Conservation (phyloP, 2,888 invertebrate species). For the Elmis aenea region DNA sequence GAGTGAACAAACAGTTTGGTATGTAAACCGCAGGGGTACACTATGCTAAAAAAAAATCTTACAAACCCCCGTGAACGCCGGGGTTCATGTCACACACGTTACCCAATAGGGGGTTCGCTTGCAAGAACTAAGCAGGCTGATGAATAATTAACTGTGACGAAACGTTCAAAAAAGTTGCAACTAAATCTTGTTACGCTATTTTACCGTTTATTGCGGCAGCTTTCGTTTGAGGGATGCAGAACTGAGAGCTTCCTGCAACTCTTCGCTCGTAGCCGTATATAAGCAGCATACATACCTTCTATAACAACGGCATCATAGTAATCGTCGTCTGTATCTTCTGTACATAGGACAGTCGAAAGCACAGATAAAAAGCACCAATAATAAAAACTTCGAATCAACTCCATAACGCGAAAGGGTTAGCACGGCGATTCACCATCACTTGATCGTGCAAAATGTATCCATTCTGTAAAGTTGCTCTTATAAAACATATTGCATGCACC, state of each 20-base stretch:
- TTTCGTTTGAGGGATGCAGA: too few species aligned
- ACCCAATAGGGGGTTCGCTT: too few species aligned
- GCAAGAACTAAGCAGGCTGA: too few species aligned
- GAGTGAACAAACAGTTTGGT: not conserved
- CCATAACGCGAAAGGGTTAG: conserved; percentile 28
- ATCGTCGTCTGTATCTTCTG: conserved; percentile 19
- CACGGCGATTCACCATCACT: conserved; percentile 19
- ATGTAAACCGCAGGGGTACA: too few species aligned
- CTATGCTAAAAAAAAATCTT: too few species aligned
- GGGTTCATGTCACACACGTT: too few species aligned
- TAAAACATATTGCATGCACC: conserved; percentile 32
- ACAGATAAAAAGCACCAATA: conserved; percentile 29
- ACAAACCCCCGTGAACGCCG: too few species aligned
- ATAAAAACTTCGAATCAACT: conserved; percentile 29
- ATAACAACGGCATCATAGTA: conserved; percentile 29
- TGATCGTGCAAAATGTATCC: conserved; percentile 36
- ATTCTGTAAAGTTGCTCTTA: conserved; percentile 42
- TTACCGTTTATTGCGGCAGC: too few species aligned
- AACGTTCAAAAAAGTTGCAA: too few species aligned
- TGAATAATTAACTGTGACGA: too few species aligned
- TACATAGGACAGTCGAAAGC: conserved; percentile 17
- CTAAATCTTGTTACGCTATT: not conserved
- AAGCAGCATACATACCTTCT: conserved; percentile 38
- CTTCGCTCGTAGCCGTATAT: too few species aligned
- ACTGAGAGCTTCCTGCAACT: too few species aligned